Base-by-base conservation (phyloP, 2,113 vertebrate genomes). In the Numida meleagris region DNA sequence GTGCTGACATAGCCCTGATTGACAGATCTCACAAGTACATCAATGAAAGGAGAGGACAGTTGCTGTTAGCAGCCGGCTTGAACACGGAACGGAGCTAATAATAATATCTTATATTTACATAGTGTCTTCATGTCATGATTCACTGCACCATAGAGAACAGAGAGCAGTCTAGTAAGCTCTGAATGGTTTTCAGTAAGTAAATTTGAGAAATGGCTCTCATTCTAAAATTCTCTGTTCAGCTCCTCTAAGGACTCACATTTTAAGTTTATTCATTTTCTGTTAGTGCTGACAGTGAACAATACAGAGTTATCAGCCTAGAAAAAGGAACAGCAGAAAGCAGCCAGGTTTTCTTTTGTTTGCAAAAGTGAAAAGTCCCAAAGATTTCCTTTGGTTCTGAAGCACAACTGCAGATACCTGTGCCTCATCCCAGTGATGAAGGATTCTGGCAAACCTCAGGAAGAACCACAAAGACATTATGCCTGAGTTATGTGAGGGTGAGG, bases 221-320 rank as follows among this genome's bases (percentile, higher is more conserved):
- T 93, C 79, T 86, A 93, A 93, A 84, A 58, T 86, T 89, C 82
- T 83, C 86, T 70, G 14, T 78, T 88, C 86, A n/a, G 65, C 51
- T 93, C 70, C 80, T 93, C 80, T 70, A 78, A 94, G 76, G 25
- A 88, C 36, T 9, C 20, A 43, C 78, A 92, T 88, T 95, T 93
- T 93, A 91, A 86, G 65, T 92, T 86, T 88, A 91, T 92, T 95
- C 58, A 90, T 95, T 95, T 95, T 81, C 73, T 95, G 51, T 57
- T 92, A 86, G 73, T 45, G 34, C 19, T 95, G 85, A 94, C 50
- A 91, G 80, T 50, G 77, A 95, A 78, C 73, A 81, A 90, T 65
- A 88, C 16, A 84, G 79, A 82, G 58, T 90, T 95, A 94, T 94
- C 65, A 90, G 80, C 25, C 61, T 86, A 95, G 82, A 94, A 95